Evolutionary conservation across 2,113 vertebrate species (phyloP).

Genomic region (Leptosomus discolor): DNA sequence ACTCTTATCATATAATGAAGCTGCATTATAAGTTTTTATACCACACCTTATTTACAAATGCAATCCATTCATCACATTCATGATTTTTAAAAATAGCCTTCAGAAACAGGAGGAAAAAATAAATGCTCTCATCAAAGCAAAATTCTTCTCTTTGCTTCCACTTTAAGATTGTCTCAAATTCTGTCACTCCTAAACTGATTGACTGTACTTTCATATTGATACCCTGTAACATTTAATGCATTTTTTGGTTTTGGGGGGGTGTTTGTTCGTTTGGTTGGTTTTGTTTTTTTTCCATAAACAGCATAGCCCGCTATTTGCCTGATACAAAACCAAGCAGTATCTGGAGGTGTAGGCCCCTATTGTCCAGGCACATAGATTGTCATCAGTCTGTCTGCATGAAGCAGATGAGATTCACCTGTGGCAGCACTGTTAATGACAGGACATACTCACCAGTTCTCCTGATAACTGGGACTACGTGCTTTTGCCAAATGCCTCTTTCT

Average conservation of each 20-base stretch:
- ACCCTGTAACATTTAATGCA: not conserved
- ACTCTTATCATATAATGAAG: not conserved
- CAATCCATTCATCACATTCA: not conserved
- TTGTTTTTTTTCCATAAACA: not conserved
- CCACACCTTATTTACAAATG: constrained; percentile 16
- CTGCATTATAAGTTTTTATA: not conserved
- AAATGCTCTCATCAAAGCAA: not conserved
- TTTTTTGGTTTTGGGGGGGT: not conserved
- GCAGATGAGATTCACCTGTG: not conserved
- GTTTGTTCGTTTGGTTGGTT: not conserved
- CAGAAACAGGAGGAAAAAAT: not conserved
- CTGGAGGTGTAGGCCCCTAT: not conserved
- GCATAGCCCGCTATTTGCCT: not conserved
- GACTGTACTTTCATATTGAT: not conserved
- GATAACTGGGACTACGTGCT: not conserved
- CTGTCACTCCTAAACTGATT: not conserved
- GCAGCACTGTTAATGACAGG: not conserved
- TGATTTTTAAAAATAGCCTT: not conserved
- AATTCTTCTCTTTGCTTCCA: not conserved
- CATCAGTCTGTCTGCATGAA: not conserved
- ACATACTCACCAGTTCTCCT: not conserved
- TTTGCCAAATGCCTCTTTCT: not conserved
- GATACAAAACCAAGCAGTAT: not conserved
- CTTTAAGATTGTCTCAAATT: not conserved
- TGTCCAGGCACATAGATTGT: not conserved